phyloP scores from a whole-genome alignment of 2,888 invertebrate genomes.

The Sabatieria punctata region DNA sequence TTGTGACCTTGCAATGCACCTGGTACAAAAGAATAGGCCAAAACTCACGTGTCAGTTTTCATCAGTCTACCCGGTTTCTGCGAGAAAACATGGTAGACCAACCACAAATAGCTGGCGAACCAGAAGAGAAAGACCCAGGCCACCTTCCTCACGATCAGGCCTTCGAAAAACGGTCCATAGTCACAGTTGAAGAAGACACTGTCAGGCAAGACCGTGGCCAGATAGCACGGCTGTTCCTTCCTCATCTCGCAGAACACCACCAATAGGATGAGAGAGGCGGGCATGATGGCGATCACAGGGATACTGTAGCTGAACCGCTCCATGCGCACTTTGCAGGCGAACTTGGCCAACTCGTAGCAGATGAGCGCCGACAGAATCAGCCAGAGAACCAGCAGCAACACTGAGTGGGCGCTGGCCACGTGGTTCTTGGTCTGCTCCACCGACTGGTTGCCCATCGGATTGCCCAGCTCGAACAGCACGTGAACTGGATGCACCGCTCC shows the following conservation, averaged over 20 bases:
- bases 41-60: constrained; percentile 10
- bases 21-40: no score
- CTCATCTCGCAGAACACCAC: constrained; percentile 42
- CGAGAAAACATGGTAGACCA: constrained; percentile 9
- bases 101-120: constrained; percentile 8
- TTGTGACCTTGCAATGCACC: no score
- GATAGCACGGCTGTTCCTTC: neutral
- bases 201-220: constrained; percentile 2
- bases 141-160: neutral
- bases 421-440: neutral
- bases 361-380: constrained; percentile 18
- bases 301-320: constrained; percentile 90
- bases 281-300: constrained; percentile 75
- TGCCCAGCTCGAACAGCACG: constrained; percentile 2
- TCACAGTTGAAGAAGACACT: constrained; percentile 10
- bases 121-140: constrained; percentile 8
- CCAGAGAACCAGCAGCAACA: neutral
- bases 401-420: neutral
- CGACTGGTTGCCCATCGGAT: neutral
- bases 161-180: neutral
- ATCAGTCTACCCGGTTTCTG: constrained; percentile 6
- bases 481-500: neutral
- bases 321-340: constrained; percentile 42
- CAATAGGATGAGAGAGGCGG: constrained; percentile 63
- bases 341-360: constrained; percentile 33